Evolutionary conservation across 2,888 invertebrate genomes (phyloP), one percentile per base, ranked within the genome.

Genomic region (Blastobasis adustella): DNA sequence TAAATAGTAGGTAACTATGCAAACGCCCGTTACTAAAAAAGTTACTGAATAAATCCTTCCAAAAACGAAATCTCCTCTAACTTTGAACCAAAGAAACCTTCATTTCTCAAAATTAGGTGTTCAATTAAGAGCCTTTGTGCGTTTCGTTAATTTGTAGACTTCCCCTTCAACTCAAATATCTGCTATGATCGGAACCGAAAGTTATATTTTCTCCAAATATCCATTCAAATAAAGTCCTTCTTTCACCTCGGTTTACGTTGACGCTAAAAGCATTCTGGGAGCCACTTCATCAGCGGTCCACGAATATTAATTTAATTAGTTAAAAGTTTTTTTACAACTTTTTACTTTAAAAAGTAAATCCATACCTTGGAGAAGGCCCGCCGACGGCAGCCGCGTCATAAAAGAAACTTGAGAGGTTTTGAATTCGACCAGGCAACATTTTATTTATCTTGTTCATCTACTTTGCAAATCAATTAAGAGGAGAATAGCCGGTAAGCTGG

Each of bases 251-350:
- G 53, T 55, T 57, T 52, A 73, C 74, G 74, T 81, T 73, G 71
- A 67, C 76, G 79, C 68, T 82, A 82, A 82, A 82, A 82, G 81
- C 82, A 81, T 81, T 82, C 23, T 73, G 75, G 67, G 66, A 71
- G 74, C 76, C 74, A 74, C 79, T 79, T 82, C 80, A 83, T 84
- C 80, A 83, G 80, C 78, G 75, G 71, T 69, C 76, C 70, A 71
- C 73, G 77, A 82, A 81, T 82, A 82, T 79, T 81, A 80, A 82
- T 80, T 79, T 79, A 79, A 82, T 81, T 82, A 81, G 72, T 74
- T 71, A 76, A 76, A 81, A 82, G 75, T 78, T 82, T 80, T 82
- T 80, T 77, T 75, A 69, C 70, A 76, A 76, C 76, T 77, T 74
- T 72, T 75, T 71, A 74, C 75, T 23, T 23, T 75, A 73, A 77